A percentile compares a stretch with the other conserved stretches of the same genome.
These are phyloP conservation scores for Drosophila eugracilis DNA, from an alignment of 1,140 invertebrate genomes.

Conservation along the genomic window DNA sequence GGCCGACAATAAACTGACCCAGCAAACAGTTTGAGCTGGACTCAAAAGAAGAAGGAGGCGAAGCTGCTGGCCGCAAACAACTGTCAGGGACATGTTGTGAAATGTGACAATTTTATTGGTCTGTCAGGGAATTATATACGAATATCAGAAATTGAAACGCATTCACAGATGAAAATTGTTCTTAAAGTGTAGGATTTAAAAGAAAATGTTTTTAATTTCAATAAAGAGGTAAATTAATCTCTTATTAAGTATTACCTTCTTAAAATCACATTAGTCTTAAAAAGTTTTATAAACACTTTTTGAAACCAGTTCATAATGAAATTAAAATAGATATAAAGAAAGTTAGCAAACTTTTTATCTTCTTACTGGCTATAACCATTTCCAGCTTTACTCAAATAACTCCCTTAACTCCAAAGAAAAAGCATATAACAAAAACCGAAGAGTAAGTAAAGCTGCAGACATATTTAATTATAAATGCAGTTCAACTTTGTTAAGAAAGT, in stretches of 20 bases:
- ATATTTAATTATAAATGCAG: slow-evolving; percentile 64
- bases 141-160: slow-evolving; percentile 23
- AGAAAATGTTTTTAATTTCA: no score
- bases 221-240: no score
- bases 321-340: slow-evolving; percentile 12
- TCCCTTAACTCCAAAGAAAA: slow-evolving; percentile 1
- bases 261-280: neutral
- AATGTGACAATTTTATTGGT: slow-evolving; percentile 79
- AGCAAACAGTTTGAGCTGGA: slow-evolving; percentile 35
- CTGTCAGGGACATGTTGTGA: slow-evolving; percentile 64
- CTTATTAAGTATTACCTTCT: neutral
- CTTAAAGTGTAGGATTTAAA: neutral
- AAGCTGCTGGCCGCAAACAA: slow-evolving; percentile 47
- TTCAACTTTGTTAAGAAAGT: slow-evolving; percentile 32
- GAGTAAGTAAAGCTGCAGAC: slow-evolving; percentile 51
- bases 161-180: slow-evolving; percentile 9
- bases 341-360: slow-evolving; percentile 36
- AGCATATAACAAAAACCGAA: slow-evolving; percentile 26
- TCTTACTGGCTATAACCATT: neutral
- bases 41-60: slow-evolving; percentile 34
- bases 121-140: slow-evolving; percentile 46
- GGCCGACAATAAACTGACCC: slow-evolving; percentile 56
- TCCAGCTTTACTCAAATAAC: slow-evolving; percentile 47
- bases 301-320: slow-evolving; percentile 9
- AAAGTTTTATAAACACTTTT: slow-evolving; percentile 8